phyloP scores from a whole-genome alignment of 2,888 invertebrate genomes.

The Antitype chi region DNA sequence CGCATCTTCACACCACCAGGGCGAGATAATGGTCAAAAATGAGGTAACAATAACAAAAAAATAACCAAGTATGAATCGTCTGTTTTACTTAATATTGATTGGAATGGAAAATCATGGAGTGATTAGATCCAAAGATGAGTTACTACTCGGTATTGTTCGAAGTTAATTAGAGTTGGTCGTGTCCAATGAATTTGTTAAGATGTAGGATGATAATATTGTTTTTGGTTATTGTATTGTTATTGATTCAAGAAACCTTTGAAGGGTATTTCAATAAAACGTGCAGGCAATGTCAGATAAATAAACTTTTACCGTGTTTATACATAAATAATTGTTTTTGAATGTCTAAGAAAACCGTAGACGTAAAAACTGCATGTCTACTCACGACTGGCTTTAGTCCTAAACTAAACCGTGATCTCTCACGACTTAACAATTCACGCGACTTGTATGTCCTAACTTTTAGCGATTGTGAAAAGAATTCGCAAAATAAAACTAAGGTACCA shows the following conservation, averaged over 20 bases:
- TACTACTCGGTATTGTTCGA: not conserved
- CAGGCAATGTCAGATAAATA: not conserved
- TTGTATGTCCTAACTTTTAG: constrained; percentile 28
- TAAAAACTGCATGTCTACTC: constrained; percentile 21
- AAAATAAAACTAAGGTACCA: constrained; percentile 35
- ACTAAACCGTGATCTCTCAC: constrained; percentile 43
- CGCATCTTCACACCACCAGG: not conserved
- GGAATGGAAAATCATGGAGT: not conserved
- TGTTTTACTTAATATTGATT: not conserved
- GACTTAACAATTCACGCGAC: constrained; percentile 56
- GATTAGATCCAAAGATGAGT: not conserved
- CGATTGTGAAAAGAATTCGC: constrained; percentile 43
- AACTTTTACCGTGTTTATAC: not conserved
- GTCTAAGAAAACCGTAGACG: not conserved
- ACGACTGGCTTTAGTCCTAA: constrained; percentile 38
- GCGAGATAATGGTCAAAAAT: not conserved
- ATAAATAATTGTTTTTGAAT: constrained; percentile 6
- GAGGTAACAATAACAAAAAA: not conserved
- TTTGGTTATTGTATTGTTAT: not conserved
- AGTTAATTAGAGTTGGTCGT: not conserved
- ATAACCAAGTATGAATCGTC: not conserved
- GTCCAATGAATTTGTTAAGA: not conserved
- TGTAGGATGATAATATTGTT: not conserved
- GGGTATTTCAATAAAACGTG: not conserved
- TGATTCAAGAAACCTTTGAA: not conserved